A percentile compares a stretch with the other conserved stretches of the same genome.
phyloP scores from a whole-genome alignment of 2,113 vertebrate species.

The Noctilio leporinus region DNA sequence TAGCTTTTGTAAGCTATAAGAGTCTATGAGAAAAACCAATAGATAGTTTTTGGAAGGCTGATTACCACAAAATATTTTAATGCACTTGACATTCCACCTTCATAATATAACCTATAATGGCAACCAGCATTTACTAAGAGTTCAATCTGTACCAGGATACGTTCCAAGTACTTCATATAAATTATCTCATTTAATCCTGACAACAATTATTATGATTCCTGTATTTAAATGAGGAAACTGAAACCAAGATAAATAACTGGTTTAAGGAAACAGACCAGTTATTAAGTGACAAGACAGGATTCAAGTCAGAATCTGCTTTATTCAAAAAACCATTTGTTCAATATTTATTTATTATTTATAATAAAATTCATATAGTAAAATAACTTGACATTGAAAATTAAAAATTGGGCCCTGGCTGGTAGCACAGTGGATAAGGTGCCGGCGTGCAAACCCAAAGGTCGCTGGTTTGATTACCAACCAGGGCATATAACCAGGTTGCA shows the following conservation, averaged over 20 bases:
- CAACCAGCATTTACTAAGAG: neutral
- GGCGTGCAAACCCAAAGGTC: too few relatives aligned
- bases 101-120: neutral
- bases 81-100: neutral
- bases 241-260: neutral
- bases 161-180: neutral
- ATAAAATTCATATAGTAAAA: neutral
- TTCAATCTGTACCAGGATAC: neutral
- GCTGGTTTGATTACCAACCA: too few relatives aligned
- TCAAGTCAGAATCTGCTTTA: neutral
- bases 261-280: neutral
- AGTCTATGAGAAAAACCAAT: neutral
- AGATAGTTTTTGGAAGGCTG: neutral
- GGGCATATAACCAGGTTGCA: too few relatives aligned
- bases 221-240: neutral
- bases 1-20: neutral
- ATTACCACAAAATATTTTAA: neutral
- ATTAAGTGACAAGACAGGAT: neutral
- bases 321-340: neutral
- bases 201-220: neutral
- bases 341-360: neutral
- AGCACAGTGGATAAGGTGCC: too few relatives aligned
- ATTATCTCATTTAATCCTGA: neutral
- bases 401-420: too few relatives aligned
- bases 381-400: neutral